Evolutionary conservation across 2,797 vertebrate species (phyloP).

Genomic region (Macrochelys suwanniensis): DNA sequence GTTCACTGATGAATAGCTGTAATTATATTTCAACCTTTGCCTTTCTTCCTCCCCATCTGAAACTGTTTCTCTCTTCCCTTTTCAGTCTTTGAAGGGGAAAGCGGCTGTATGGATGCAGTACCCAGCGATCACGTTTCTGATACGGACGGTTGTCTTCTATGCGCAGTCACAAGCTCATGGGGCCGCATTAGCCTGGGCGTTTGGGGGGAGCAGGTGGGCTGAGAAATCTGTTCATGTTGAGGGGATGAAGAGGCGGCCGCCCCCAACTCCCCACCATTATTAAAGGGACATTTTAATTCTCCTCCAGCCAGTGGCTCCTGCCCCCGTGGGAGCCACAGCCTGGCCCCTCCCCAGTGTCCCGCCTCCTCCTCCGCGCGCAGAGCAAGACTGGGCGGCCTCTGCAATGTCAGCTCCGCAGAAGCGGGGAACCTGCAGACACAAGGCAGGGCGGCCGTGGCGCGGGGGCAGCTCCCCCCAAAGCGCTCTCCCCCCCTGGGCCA

Average conservation of each 20-base stretch:
- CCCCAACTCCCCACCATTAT: neutral
- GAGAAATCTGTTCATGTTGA: neutral
- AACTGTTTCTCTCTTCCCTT: neutral
- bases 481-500: neutral
- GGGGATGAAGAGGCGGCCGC: neutral
- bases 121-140: neutral
- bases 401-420: slow-evolving; percentile 67
- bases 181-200: no score
- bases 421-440: neutral
- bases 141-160: neutral
- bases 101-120: neutral
- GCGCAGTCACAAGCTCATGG: no score
- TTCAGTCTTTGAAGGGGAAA: neutral
- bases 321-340: neutral
- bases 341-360: neutral
- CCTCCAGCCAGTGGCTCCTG: neutral
- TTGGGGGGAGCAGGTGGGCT: neutral
- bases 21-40: neutral
- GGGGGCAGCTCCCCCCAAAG: neutral
- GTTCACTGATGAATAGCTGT: rapidly evolving
- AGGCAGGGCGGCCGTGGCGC: neutral
- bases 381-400: slow-evolving; percentile 50
- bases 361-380: slow-evolving; percentile 42
- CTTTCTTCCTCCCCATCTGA: neutral
- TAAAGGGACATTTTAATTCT: neutral